Base-by-base conservation (phyloP, 2,797 vertebrate species). In the Mallotus villosus region DNA sequence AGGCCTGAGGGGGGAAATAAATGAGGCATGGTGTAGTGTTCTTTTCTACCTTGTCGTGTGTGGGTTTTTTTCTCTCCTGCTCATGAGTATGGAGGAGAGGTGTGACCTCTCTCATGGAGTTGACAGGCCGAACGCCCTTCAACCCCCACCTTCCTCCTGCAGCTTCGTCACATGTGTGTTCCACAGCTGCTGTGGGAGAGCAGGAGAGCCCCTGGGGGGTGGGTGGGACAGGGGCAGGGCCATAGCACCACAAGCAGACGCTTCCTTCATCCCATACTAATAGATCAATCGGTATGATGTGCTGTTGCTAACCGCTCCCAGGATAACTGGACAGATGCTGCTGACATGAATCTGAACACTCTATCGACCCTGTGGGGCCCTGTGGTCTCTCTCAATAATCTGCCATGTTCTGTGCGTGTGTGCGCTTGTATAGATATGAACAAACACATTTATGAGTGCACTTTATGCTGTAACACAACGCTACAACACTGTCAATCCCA, bases 1-100 rank as follows among this genome's bases (percentile, higher is more conserved):
- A 73, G 71, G 67, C 63, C 69, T 85, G 72, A 82, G 81, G 70
- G 75, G 68, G 75, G 81, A 85, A 86, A 84, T 79, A 84, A 90
- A 86, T 79, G 74, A 87, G 71, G 66, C 73, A 67, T 68, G 70
- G 74, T 82, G 77, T 32, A 2, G 68, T 72, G 78, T 61, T 59
- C 67, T 71, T 81, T 74, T 68, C 79, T 84, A 73, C 72, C 74
- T 71, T 29, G 25, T 22, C 63, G 46, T 63, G 67, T 74, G 73
- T 57, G n/a, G n/a, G n/a, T 59, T 24, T 6, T 70, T 78, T 67
- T 19, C 55, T 46, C 27, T 58, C 29, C 34, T 22, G 19, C 27
- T 46, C 9, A 55, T 22, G 6, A 29, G 67, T 22, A n/a, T 27
- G 24, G 4, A 37, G 9, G 12, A 37, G 17, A 27, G 24, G 34